Evolutionary conservation across 2,888 invertebrate species (phyloP).

Genomic region (Nephrotoma guestfalica): DNA sequence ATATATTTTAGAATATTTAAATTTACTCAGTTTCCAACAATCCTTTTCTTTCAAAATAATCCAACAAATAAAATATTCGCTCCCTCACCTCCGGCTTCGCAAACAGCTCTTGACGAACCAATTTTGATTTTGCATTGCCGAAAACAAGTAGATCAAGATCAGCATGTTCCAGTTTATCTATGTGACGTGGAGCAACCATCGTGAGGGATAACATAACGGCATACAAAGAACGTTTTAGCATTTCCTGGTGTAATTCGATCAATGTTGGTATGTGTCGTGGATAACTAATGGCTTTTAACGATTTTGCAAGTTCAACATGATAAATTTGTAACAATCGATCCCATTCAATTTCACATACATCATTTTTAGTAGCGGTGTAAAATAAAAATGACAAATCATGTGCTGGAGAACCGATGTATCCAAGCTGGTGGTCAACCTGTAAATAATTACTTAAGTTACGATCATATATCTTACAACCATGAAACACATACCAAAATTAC

Average conservation of each 20-base stretch:
- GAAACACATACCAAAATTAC: constrained; percentile 13
- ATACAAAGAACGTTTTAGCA: neutral
- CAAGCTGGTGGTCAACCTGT: neutral
- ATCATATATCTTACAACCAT: too few species aligned
- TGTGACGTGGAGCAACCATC: neutral
- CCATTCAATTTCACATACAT: neutral
- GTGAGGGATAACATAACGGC: neutral
- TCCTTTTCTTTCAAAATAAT: neutral
- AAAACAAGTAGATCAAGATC: neutral
- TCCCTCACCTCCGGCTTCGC: neutral
- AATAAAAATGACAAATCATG: neutral
- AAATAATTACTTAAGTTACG: too few species aligned
- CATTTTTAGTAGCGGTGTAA: neutral
- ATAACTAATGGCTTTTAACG: neutral
- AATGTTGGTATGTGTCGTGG: neutral
- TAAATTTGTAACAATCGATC: too few species aligned
- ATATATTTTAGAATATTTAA: too few species aligned
- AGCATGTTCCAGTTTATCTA: neutral
- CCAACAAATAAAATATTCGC: neutral
- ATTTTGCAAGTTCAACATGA: neutral
- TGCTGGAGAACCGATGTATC: neutral
- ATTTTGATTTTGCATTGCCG: neutral
- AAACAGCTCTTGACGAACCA: neutral
- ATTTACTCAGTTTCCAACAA: neutral
- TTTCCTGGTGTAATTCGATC: neutral